Evolutionary conservation across 2,888 invertebrate species (phyloP).

Genomic region (Xylota segnis): DNA sequence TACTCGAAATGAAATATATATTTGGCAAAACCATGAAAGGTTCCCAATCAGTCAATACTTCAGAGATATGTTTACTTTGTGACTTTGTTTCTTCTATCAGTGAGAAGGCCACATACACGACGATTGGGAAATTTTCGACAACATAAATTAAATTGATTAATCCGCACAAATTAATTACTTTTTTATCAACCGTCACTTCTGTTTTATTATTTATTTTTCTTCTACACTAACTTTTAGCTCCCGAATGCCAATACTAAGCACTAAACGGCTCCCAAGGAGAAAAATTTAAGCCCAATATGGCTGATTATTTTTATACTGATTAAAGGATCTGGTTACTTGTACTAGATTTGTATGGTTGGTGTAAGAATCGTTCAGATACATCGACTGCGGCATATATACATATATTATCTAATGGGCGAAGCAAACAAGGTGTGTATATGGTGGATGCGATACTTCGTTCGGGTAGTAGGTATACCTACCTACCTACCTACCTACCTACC

Average conservation of each 20-base stretch:
- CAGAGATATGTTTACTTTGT: slow-evolving; percentile 72
- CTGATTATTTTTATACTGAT: slow-evolving; percentile 76
- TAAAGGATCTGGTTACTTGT: slow-evolving; percentile 72
- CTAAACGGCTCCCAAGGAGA: slow-evolving; percentile 65
- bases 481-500: no score
- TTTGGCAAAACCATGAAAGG: slow-evolving; percentile 67
- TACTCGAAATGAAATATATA: slow-evolving; percentile 46
- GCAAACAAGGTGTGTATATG: no score
- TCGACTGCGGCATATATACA: not conserved
- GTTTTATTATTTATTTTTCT: slow-evolving; percentile 56
- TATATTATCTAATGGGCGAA: no score
- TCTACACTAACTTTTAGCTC: slow-evolving; percentile 51
- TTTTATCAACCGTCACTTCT: slow-evolving; percentile 50
- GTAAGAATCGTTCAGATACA: slow-evolving; percentile 55
- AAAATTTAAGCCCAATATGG: slow-evolving; percentile 73
- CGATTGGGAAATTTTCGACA: slow-evolving; percentile 38
- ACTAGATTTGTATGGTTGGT: slow-evolving; percentile 62
- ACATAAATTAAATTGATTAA: slow-evolving; percentile 50
- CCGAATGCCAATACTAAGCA: slow-evolving; percentile 65
- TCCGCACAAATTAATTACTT: slow-evolving; percentile 57
- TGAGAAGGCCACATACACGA: slow-evolving; percentile 66
- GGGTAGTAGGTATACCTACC: no score
- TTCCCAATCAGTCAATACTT: slow-evolving; percentile 67
- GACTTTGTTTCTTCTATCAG: slow-evolving; percentile 61
- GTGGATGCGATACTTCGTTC: no score